Conservation (phyloP, 1,140 invertebrate species). For the Aphelenchoides fujianensis region DNA sequence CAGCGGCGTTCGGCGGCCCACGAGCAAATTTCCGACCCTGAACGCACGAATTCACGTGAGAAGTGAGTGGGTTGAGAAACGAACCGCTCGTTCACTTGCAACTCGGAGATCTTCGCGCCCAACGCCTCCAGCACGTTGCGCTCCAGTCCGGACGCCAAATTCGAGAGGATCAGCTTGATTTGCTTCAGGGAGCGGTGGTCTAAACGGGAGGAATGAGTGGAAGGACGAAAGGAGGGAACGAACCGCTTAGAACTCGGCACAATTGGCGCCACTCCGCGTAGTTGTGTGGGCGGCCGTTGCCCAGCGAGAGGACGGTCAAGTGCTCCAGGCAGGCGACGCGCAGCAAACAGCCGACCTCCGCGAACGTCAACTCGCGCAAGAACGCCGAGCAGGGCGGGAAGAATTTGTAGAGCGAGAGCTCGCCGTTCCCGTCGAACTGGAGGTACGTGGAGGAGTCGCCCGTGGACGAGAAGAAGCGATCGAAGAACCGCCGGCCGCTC, state of each 20-base stretch:
- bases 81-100: constrained; percentile 2
- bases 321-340: neutral
- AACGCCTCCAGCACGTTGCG: neutral
- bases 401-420: neutral
- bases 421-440: neutral
- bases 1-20: neutral
- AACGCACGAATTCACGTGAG: no score
- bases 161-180: no score
- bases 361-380: neutral
- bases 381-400: neutral
- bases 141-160: neutral
- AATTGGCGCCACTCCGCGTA: neutral
- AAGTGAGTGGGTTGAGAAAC: no score
- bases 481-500: neutral
- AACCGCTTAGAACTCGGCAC: no score
- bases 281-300: neutral
- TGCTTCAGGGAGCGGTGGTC: no score
- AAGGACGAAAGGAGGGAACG: no score
- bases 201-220: no score
- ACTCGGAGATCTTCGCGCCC: neutral
- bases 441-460: neutral
- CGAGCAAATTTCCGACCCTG: neutral
- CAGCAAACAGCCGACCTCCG: neutral
- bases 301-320: neutral
- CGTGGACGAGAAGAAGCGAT: neutral